Percentiles rank a stretch among this genome's conserved stretches.
phyloP scores from a whole-genome alignment of 2,888 invertebrate species.

The Drosophila formosana region DNA sequence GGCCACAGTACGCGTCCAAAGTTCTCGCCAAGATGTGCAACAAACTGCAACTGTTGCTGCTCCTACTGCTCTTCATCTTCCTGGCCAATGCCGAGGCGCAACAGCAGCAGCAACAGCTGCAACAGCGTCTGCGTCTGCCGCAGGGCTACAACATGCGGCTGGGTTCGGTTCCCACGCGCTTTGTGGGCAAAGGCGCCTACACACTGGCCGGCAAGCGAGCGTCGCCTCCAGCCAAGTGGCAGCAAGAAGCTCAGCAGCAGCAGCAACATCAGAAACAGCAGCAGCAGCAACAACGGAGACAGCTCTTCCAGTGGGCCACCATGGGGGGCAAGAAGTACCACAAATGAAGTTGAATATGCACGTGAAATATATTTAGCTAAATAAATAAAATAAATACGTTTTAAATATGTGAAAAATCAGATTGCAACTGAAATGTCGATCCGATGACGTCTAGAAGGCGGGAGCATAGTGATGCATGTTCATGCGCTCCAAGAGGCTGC shows the following conservation, averaged over 20 bases:
- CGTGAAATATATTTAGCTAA: conserved; percentile 55
- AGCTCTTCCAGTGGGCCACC: conserved; percentile 55
- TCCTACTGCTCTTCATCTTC: conserved; percentile 23
- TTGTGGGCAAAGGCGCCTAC: conserved; percentile 64
- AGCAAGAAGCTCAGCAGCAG: conserved; percentile 29
- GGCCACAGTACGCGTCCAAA: conserved; percentile 44
- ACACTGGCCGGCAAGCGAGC: conserved; percentile 49
- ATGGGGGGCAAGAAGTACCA: conserved; percentile 48
- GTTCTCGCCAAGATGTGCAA: conserved; percentile 62
- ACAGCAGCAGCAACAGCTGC: conserved; percentile 9
- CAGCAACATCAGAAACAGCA: conserved; percentile 16
- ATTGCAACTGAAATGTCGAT: neutral
- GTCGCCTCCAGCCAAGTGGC: conserved; percentile 23
- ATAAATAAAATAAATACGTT: conserved; percentile 73
- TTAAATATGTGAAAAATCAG: conserved; percentile 9
- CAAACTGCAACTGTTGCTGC: conserved; percentile 24
- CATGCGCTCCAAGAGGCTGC: conserved; percentile 42
- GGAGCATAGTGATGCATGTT: conserved; percentile 54
- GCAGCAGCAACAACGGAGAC: conserved; percentile 17
- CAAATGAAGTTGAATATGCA: conserved; percentile 18
- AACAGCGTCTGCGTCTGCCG: conserved; percentile 45
- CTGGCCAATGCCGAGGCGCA: conserved; percentile 19
- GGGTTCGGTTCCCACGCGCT: conserved; percentile 32
- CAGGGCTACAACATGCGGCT: conserved; percentile 49
- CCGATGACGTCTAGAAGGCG: conserved; percentile 28